Percentiles rank a stretch among this genome's conserved stretches.
Evolutionary conservation across 2,113 vertebrate species (phyloP).

Genomic region (Brachyhypopomus gauderio): DNA sequence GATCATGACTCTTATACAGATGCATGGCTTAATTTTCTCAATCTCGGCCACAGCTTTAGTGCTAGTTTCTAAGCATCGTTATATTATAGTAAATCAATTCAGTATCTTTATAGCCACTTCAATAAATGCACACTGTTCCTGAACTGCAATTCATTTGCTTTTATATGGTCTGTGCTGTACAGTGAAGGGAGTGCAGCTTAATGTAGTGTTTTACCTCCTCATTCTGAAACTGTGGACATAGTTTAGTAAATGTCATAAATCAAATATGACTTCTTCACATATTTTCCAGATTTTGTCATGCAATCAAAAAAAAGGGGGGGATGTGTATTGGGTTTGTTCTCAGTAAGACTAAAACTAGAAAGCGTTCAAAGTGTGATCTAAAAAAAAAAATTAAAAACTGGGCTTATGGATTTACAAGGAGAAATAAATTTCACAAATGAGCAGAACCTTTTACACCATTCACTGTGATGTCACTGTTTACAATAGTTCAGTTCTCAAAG

Average conservation of each 20-base stretch:
- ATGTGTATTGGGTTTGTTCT: neutral
- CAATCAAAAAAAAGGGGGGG: neutral
- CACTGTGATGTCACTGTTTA: no score
- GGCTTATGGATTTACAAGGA: no score
- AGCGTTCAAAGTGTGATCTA: no score
- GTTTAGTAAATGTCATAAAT: constrained; percentile 22
- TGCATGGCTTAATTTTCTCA: constrained; percentile 18
- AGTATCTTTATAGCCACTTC: constrained; percentile 36
- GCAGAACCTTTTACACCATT: neutral
- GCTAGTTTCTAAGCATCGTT: neutral
- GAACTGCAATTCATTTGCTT: constrained; percentile 38
- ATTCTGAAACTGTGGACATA: constrained; percentile 10
- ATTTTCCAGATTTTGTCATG: constrained; percentile 7
- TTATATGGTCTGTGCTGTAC: constrained; percentile 30
- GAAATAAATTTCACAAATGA: neutral
- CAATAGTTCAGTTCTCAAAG: neutral
- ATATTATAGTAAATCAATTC: constrained; percentile 13
- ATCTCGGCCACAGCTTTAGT: neutral
- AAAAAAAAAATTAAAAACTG: no score
- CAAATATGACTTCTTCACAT: neutral
- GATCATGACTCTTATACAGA: constrained; percentile 4
- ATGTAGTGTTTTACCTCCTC: constrained; percentile 20
- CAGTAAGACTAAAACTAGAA: neutral
- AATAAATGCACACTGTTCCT: constrained; percentile 29
- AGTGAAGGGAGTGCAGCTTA: constrained; percentile 25